Conservation (phyloP, 1,140 invertebrate genomes). For the Drosophila triauraria region DNA sequence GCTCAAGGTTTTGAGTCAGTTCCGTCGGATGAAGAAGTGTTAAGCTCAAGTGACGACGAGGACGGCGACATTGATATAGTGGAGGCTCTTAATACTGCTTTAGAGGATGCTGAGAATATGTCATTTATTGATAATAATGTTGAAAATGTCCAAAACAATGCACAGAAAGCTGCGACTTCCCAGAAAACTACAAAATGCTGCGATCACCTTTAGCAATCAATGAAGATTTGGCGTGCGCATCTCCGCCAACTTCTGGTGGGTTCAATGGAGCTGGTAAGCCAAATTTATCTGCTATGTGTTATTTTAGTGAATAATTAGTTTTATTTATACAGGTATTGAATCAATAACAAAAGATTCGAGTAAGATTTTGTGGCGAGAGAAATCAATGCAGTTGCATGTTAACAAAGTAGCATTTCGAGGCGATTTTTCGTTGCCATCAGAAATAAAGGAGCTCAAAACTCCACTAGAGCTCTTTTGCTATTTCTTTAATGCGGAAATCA, state of each 20-base stretch:
- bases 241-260: not conserved
- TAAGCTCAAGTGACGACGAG: conserved; percentile 7
- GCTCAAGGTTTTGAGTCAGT: conserved; percentile 16
- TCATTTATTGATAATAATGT: not conserved
- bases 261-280: conserved; percentile 2
- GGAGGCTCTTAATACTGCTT: conserved; percentile 17
- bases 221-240: too few relatives aligned
- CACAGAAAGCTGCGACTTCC: not conserved
- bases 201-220: too few relatives aligned
- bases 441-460: conserved; percentile 14
- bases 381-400: conserved; percentile 20
- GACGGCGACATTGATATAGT: conserved; percentile 7
- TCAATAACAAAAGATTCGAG: conserved; percentile 8
- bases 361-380: not conserved
- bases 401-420: conserved; percentile 19
- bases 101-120: conserved; percentile 6
- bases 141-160: too few relatives aligned
- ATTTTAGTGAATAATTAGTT: not conserved
- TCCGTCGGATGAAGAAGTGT: conserved; percentile 5
- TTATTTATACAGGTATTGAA: conserved; percentile 4
- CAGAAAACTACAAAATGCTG: too few relatives aligned
- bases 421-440: conserved; percentile 10
- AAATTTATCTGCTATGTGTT: conserved; percentile 5
- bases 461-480: conserved; percentile 21
- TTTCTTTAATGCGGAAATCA: conserved; percentile 31